Conservation (phyloP, 2,797 vertebrate genomes). For the Chrosomus eos region DNA sequence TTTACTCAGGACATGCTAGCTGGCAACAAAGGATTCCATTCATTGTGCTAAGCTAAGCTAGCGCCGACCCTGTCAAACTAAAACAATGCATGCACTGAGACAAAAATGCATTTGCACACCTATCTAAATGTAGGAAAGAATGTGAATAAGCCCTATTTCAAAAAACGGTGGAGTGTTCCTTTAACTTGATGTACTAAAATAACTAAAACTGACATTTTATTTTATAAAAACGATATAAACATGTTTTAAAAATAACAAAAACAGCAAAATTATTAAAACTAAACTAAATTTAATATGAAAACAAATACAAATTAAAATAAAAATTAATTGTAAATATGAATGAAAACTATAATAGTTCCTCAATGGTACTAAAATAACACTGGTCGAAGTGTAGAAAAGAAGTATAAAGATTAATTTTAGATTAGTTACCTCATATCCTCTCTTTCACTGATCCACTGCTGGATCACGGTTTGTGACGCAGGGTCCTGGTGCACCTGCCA, state of each 20-base stretch:
- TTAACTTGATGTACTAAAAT: neutral
- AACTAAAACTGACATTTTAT: neutral
- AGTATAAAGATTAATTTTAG: neutral
- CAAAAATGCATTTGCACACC: too few relatives aligned
- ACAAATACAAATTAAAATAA: neutral
- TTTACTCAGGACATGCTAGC: too few relatives aligned
- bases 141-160: too few relatives aligned
- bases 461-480: slow-evolving; percentile 87
- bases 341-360: neutral
- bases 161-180: too few relatives aligned
- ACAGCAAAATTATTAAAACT: neutral
- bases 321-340: neutral
- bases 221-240: neutral
- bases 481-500: slow-evolving; percentile 88
- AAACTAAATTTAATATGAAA: neutral
- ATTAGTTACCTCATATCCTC: slow-evolving; percentile 86
- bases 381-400: neutral
- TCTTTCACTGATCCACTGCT: slow-evolving; percentile 93
- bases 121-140: too few relatives aligned
- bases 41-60: too few relatives aligned
- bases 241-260: neutral
- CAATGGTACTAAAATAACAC: neutral
- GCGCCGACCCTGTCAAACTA: too few relatives aligned
- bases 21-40: too few relatives aligned
- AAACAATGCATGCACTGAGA: too few relatives aligned